These are phyloP conservation scores for Taenioides sp. DNA, from an alignment of 2,797 vertebrate genomes.

Conservation along the genomic window DNA sequence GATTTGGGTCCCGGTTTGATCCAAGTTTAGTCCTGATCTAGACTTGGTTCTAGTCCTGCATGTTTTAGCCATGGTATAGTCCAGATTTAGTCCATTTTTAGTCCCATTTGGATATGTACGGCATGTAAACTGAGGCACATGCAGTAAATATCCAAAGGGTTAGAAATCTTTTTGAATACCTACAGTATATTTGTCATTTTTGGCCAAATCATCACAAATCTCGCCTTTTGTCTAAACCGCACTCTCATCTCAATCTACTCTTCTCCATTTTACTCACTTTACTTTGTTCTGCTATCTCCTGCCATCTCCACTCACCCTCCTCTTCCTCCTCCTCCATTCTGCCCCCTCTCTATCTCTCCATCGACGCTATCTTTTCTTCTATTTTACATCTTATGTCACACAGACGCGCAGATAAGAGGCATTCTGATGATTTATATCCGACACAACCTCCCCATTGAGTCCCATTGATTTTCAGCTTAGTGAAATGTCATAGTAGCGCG, in stretches of 20 bases:
- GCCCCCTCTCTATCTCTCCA: constrained; percentile 17
- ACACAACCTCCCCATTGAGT: constrained; percentile 55
- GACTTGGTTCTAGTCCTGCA: no score
- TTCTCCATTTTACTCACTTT: neutral
- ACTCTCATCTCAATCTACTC: neutral
- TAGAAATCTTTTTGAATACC: neutral
- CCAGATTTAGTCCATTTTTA: no score
- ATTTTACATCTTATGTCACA: constrained; percentile 45
- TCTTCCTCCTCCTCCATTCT: constrained; percentile 17
- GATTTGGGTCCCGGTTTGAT: no score
- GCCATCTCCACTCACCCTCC: constrained; percentile 8
- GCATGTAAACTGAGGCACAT: no score
- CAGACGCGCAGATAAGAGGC: constrained; percentile 41
- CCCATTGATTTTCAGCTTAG: constrained; percentile 67
- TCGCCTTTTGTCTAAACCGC: neutral
- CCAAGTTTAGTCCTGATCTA: no score
- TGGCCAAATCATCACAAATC: neutral
- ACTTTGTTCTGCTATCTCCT: constrained; percentile 13
- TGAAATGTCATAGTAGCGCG: constrained; percentile 64
- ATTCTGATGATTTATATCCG: constrained; percentile 52
- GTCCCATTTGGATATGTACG: no score
- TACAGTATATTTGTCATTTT: neutral
- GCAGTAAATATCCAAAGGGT: neutral
- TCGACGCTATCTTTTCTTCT: constrained; percentile 29
- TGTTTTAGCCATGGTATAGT: no score